These are phyloP conservation scores for Meloidogyne chitwoodi DNA, from an alignment of 1,140 invertebrate species.

Conservation along the genomic window DNA sequence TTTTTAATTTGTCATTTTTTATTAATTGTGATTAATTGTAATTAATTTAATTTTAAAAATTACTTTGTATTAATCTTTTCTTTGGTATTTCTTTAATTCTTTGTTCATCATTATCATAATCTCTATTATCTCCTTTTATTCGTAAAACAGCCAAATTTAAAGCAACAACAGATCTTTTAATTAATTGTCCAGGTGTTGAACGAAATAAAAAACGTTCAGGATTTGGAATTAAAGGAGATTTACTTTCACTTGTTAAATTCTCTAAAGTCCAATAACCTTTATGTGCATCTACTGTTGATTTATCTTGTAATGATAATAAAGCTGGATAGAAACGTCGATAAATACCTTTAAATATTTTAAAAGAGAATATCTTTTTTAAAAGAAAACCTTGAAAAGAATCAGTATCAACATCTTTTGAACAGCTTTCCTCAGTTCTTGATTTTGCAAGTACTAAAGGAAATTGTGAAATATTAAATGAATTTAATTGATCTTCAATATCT, in stretches of 20 bases:
- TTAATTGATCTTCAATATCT: not conserved
- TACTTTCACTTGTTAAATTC: conserved; percentile 19
- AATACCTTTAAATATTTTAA: conserved; percentile 37
- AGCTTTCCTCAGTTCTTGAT: conserved; percentile 46
- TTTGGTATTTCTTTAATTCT: not conserved
- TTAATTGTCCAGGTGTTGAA: conserved; percentile 19
- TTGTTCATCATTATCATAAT: conserved; percentile 35
- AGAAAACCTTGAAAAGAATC: conserved; percentile 40
- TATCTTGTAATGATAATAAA: conserved; percentile 35
- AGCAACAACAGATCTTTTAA: conserved; percentile 36
- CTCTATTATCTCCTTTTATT: conserved; percentile 32
- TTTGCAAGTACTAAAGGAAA: conserved; percentile 39
- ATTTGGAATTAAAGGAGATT: conserved; percentile 25
- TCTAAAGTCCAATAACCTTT: conserved; percentile 48
- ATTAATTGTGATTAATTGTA: no score
- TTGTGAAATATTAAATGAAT: not conserved
- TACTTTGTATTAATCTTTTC: not conserved
- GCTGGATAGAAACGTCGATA: conserved; percentile 47
- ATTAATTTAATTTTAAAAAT: not conserved
- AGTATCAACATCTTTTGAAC: conserved; percentile 29
- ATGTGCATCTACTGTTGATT: conserved; percentile 33
- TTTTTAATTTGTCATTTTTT: no score
- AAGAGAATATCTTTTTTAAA: no score
- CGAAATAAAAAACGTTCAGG: conserved; percentile 37
- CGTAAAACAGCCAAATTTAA: conserved; percentile 43